These are phyloP conservation scores for Phylloscopus trochilus DNA, from an alignment of 2,113 vertebrate species.

Conservation along the genomic window DNA sequence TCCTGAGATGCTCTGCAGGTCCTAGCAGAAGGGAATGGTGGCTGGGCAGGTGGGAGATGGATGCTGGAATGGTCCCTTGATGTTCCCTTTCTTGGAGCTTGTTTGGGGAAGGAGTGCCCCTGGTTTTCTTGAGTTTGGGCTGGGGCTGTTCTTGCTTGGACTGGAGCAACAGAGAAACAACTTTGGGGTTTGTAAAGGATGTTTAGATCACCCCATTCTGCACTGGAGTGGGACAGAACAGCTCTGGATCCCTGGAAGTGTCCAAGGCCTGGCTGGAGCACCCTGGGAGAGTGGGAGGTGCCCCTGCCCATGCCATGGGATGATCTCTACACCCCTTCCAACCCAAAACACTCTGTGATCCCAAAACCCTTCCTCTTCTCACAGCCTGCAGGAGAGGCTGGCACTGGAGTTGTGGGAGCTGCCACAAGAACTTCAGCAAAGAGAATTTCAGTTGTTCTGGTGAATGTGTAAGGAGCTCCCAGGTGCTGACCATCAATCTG, in stretches of 20 bases:
- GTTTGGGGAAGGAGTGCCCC: neutral
- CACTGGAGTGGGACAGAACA: neutral
- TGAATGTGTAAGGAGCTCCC: neutral
- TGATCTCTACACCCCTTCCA: neutral
- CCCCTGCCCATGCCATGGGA: neutral
- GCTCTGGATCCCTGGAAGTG: neutral
- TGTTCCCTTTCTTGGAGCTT: neutral
- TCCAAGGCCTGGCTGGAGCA: neutral
- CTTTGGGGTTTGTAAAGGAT: neutral
- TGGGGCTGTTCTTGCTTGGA: neutral
- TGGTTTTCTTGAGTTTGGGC: neutral
- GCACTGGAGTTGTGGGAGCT: neutral
- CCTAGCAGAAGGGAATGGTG: neutral
- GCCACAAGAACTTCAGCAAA: neutral
- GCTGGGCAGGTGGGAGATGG: neutral
- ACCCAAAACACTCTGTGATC: neutral
- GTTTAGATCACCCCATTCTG: neutral
- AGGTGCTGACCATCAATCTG: neutral
- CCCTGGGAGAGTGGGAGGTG: fast-evolving
- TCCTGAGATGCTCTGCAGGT: neutral
- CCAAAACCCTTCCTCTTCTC: neutral
- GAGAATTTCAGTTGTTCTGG: neutral
- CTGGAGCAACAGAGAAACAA: neutral
- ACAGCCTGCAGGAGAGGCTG: neutral
- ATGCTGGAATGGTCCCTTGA: neutral